Evolutionary conservation across 1,140 invertebrate genomes (phyloP).

Genomic region (Drosophila fuyamai): DNA sequence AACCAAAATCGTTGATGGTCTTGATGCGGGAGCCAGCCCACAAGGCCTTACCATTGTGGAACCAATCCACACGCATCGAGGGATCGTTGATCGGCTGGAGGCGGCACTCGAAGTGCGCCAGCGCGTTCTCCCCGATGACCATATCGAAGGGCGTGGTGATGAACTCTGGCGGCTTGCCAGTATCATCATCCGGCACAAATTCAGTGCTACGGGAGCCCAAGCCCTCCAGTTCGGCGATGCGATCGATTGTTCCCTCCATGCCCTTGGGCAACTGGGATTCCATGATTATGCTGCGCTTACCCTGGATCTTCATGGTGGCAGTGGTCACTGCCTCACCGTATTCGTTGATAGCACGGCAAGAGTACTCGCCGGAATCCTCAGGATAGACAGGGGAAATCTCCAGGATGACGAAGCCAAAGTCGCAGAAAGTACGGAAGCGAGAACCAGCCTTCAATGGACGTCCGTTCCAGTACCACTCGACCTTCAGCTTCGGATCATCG

Average conservation of each 20-base stretch:
- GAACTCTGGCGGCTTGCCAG: constrained; percentile 96
- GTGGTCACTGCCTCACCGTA: constrained; percentile 97
- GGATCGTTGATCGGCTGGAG: constrained; percentile 96
- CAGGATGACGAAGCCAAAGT: constrained; percentile 97
- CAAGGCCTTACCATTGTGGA: constrained; percentile 96
- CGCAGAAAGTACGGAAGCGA: constrained; percentile 96
- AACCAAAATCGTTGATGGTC: constrained; percentile 97
- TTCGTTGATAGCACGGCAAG: constrained; percentile 94
- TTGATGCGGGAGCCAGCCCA: constrained; percentile 94
- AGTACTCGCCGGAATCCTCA: constrained; percentile 97
- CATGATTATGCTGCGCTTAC: constrained; percentile 95
- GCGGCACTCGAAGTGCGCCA: constrained; percentile 97
- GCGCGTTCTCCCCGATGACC: constrained; percentile 93
- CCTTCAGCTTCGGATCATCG: constrained; percentile 97
- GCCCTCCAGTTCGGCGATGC: constrained; percentile 96
- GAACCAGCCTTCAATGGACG: constrained; percentile 95
- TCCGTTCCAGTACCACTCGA: constrained; percentile 98
- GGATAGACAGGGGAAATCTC: constrained; percentile 98
- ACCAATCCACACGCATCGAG: constrained; percentile 97
- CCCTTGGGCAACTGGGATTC: constrained; percentile 96
- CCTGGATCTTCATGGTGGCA: constrained; percentile 94
- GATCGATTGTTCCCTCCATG: constrained; percentile 96
- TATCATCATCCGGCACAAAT: constrained; percentile 89
- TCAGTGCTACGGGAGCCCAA: constrained; percentile 88
- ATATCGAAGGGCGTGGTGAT: constrained; percentile 94